Base-by-base conservation (phyloP, 2,797 vertebrate genomes). In the Tragopan temminckii region DNA sequence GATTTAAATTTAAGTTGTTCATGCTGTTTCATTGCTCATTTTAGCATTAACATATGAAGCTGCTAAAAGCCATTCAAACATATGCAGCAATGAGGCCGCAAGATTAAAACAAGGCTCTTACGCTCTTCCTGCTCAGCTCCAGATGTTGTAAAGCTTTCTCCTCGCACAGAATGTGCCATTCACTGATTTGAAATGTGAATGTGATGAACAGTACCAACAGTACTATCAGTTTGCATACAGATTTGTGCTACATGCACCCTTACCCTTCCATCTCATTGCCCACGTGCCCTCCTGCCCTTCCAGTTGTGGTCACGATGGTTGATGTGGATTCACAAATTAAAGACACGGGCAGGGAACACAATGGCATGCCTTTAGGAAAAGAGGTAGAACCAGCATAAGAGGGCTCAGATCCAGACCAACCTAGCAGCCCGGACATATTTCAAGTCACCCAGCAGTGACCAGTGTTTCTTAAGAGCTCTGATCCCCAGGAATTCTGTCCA, bases 1-100 rank as follows among this genome's bases (percentile, higher is more conserved):
- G 85, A 90, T 79, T 78, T 94, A 90, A 90, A 92, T 78, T 75
- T 67, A 61, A 90, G 83, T 38, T 90, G 86, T 38, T 27, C 68
- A 42, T 61, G 68, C 36, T 91, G 68, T 31, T 80, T 78, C n/a
- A 27, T 33, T 63, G 64, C 78, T 92, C 68, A 43, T 92, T 88
- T 88, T 58, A 74, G 63, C 82, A 89, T 36, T 89, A 76, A 68
- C 43, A 77, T 24, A 61, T 6, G 52, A 64, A 74, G 42, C 61
- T 57, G 64, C 85, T 90, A 87, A 86, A 82, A 95, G 61, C 45
- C 68, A 61, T 58, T 90, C 83, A 53, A 87, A 36, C 24, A 36
- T 23, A 57, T 0, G 0, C 42, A 67, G 33, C 13, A 27, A 31
- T 1, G n/a, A 88, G 72, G 43, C 36, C 64, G 40, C 13, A 19